Percentiles rank a stretch among this genome's conserved stretches.
These are phyloP conservation scores for Chelon auratus DNA, from an alignment of 2,797 vertebrate genomes.

Conservation along the genomic window DNA sequence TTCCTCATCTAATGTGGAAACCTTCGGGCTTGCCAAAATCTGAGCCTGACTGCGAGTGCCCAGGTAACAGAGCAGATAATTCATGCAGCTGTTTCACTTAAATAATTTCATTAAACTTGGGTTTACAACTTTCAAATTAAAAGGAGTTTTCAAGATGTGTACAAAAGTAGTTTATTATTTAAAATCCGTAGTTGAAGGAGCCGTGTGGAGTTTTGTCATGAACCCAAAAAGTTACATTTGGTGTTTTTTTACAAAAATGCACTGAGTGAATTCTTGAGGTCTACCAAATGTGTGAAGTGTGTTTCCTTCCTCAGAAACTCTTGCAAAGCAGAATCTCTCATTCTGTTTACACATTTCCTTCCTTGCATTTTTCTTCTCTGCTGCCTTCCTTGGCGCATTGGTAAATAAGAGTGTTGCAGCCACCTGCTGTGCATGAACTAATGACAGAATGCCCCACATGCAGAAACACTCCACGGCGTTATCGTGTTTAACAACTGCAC, in stretches of 20 bases:
- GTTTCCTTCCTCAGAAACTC: background rate
- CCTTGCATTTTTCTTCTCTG: background rate
- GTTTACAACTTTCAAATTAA: background rate
- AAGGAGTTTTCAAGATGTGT: background rate
- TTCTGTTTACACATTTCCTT: background rate
- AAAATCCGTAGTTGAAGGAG: background rate
- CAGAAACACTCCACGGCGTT: background rate
- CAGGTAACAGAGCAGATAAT: constrained; percentile 46
- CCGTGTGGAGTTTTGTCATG: background rate
- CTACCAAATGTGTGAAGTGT: background rate
- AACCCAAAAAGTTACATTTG: background rate
- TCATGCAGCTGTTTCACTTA: constrained; percentile 1
- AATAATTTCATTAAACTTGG: background rate
- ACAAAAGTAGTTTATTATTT: background rate
- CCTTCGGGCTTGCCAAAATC: constrained; percentile 51
- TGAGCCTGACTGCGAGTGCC: constrained; percentile 14
- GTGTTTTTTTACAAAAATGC: background rate
- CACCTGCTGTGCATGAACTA: background rate
- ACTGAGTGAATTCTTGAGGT: background rate
- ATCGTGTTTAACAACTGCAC: background rate
- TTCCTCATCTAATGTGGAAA: constrained; percentile 74
- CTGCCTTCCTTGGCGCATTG: background rate
- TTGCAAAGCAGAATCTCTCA: background rate
- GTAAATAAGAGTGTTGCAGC: background rate
- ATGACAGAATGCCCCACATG: background rate